phyloP scores from a whole-genome alignment of 2,113 vertebrate genomes.

The Narcine bancroftii region DNA sequence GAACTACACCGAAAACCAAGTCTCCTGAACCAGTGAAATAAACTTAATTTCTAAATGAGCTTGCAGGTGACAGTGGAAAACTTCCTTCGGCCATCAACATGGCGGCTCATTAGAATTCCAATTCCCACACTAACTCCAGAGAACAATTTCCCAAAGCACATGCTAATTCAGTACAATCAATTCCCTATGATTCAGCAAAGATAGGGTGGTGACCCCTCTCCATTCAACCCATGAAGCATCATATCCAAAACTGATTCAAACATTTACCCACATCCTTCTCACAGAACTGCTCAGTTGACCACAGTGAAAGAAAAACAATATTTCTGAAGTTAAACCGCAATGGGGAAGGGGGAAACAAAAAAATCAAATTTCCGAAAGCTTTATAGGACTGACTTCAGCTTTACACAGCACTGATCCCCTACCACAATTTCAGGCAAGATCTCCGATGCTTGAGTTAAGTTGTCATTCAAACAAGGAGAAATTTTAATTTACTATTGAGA shows the following conservation, averaged over 20 bases:
- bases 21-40: not conserved
- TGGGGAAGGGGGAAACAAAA: too few relatives aligned
- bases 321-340: not conserved
- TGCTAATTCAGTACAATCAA: not conserved
- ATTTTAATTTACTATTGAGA: constrained; percentile 1
- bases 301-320: not conserved
- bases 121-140: not conserved
- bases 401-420: not conserved
- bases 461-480: not conserved
- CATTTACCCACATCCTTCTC: not conserved
- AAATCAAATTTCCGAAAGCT: not conserved
- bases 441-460: not conserved
- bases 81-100: not conserved
- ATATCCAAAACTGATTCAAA: not conserved
- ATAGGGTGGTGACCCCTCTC: not conserved
- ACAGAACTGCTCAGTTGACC: not conserved
- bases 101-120: not conserved
- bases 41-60: not conserved
- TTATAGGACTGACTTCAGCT: not conserved
- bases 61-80: not conserved
- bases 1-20: too few relatives aligned
- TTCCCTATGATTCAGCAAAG: not conserved
- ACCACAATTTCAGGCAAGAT: not conserved
- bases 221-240: not conserved
- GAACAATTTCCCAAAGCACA: not conserved